Conservation (phyloP, 2,797 vertebrate species). For the Coreius guichenoti region DNA sequence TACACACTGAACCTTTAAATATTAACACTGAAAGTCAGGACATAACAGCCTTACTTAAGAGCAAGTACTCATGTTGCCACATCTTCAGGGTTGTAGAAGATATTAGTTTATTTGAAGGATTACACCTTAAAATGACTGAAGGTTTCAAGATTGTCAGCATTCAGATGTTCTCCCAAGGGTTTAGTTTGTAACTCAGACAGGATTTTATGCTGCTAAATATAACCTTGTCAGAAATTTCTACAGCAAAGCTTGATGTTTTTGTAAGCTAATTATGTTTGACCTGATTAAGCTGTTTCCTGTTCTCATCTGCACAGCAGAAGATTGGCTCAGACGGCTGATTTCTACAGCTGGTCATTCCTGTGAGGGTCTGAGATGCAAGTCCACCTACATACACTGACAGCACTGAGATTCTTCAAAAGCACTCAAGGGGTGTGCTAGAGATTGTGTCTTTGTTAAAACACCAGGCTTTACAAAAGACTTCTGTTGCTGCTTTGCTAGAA, state of each 20-base stretch:
- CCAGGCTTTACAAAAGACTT: conserved; percentile 40
- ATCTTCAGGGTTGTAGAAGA: background rate
- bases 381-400: conserved; percentile 67
- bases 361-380: conserved; percentile 69
- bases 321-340: background rate
- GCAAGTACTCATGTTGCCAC: background rate
- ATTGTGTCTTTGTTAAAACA: conserved; percentile 42
- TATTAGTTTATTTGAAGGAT: conserved; percentile 1
- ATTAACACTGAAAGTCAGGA: conserved; percentile 9
- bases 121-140: conserved; percentile 2
- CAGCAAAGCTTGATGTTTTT: conserved; percentile 56
- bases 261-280: conserved; percentile 60
- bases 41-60: background rate
- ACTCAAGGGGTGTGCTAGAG: conserved; percentile 3
- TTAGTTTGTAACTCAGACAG: conserved; percentile 34
- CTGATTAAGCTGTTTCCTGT: conserved; percentile 72
- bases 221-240: conserved; percentile 48
- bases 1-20: conserved; percentile 28
- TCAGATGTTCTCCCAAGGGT: conserved; percentile 20
- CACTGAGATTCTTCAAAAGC: conserved; percentile 50
- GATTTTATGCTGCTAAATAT: conserved; percentile 60
- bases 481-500: conserved; percentile 32
- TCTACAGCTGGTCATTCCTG: conserved; percentile 67
- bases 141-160: background rate
- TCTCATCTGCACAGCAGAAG: conserved; percentile 59